Conservation (phyloP, 2,888 invertebrate species). For the Trissonchulus latispiculum region DNA sequence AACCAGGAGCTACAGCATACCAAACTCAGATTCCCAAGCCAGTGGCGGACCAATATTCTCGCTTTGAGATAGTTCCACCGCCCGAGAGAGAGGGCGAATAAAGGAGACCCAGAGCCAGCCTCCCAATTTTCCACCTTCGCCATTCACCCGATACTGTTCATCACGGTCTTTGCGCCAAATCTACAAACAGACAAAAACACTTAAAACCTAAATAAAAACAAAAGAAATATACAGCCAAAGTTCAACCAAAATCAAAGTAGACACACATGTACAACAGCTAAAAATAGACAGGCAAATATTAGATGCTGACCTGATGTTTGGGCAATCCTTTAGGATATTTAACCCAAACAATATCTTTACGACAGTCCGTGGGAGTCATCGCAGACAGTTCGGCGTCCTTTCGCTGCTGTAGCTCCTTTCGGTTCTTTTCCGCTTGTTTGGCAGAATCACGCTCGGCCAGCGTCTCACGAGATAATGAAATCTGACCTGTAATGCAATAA, state of each 20-base stretch:
- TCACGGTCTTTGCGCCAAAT: constrained; percentile 78
- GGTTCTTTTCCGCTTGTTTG: constrained; percentile 64
- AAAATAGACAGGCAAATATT: neutral
- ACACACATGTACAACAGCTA: neutral
- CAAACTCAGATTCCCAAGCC: no score
- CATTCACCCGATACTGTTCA: constrained; percentile 91
- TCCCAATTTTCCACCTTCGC: constrained; percentile 61
- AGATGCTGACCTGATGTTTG: neutral
- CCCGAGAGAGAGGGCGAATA: no score
- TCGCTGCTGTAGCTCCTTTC: neutral
- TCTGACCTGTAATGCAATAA: constrained; percentile 53
- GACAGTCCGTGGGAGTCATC: constrained; percentile 44
- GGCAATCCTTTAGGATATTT: constrained; percentile 64
- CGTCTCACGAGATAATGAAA: constrained; percentile 68
- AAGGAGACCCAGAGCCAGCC: constrained; percentile 80
- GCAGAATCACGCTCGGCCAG: constrained; percentile 80
- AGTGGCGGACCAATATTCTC: no score
- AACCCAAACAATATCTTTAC: constrained; percentile 52
- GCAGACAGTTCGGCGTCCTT: neutral
- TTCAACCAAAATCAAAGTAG: neutral
- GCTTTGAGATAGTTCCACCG: no score
- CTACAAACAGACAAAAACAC: no score
- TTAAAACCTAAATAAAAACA: no score
- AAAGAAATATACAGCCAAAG: neutral
- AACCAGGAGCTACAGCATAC: no score